Evolutionary conservation across 2,113 vertebrate species (phyloP).

Genomic region (Gobiocypris rarus): DNA sequence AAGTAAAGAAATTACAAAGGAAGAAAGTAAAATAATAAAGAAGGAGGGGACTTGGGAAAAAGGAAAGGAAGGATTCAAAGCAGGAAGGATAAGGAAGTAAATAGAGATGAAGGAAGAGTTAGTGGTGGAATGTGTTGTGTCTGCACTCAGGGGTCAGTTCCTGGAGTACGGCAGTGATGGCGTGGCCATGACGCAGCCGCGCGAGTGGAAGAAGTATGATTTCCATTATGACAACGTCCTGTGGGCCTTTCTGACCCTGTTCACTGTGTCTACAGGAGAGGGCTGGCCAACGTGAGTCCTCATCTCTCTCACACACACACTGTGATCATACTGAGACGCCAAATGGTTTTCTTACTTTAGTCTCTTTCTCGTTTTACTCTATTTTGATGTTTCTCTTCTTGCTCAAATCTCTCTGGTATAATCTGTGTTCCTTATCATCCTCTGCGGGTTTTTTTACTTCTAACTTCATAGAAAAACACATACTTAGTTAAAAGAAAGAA

Average conservation of each 20-base stretch:
- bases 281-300: constrained; percentile 95
- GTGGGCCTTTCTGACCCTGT: constrained; percentile 95
- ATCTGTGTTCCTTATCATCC: neutral
- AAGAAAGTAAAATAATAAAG: too few species aligned
- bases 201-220: constrained; percentile 96
- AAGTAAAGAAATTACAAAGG: neutral
- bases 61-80: neutral
- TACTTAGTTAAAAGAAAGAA: neutral
- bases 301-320: neutral
- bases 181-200: constrained; percentile 82
- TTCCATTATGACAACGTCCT: constrained; percentile 98
- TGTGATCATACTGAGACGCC: neutral
- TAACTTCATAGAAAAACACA: neutral
- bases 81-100: neutral
- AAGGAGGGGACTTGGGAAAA: too few species aligned
- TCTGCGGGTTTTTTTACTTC: neutral
- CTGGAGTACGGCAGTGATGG: constrained; percentile 88
- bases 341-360: neutral
- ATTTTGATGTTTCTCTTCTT: neutral
- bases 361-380: neutral
- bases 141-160: constrained; percentile 86
- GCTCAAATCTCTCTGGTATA: neutral
- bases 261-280: constrained; percentile 97
- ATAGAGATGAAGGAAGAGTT: neutral
- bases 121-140: neutral